Evolutionary conservation across 1,140 invertebrate species (phyloP), one percentile per base, ranked within the genome.

Genomic region (Drosophila pseudoobscura): DNA sequence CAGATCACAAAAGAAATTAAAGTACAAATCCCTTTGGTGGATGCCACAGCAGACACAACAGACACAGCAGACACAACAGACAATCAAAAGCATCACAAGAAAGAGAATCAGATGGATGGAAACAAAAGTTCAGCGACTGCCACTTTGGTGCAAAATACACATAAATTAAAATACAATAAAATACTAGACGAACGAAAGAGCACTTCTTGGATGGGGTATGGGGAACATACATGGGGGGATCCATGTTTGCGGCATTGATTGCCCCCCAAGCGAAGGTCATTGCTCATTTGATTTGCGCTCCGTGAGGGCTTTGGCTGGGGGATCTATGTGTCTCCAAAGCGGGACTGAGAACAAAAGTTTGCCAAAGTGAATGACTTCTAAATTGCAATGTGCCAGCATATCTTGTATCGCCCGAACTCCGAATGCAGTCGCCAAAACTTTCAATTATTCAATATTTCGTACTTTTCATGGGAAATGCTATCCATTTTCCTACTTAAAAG

Each of bases 121-220:
- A 39, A 17, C 8, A 9, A 9, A 52, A 74, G 80, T 79, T 78
- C 80, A 85, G 31, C 56, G 76, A 84, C 76, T 72, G 51, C 49
- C 49, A 58, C 17, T 17, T 17, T 17, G 17, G 17, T 17, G 17
- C 76, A 73, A 84, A 80, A 39, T 39, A 73, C 85, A 85, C 77
- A 85, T 76, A 85, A 80, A 85, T 84, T 84, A 80, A 85, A 85
- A 80, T 60, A 85, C 80, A 84, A 84, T 84, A 80, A 84, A 85
- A 85, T 84, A 84, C 77, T 85, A 77, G 85, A 80, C 68, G 68
- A 80, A 85, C 80, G 35, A 39, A 39, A 11, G 2, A 11, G 31
- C 31, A 35, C 9, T 11, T 35, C 9, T 35, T 35, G 9, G 31
- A 11, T 39, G 11, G n/a, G n/a, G n/a, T n/a, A n/a, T n/a, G n/a